phyloP scores from a whole-genome alignment of 2,797 vertebrate species.

The Myotis findleyi region DNA sequence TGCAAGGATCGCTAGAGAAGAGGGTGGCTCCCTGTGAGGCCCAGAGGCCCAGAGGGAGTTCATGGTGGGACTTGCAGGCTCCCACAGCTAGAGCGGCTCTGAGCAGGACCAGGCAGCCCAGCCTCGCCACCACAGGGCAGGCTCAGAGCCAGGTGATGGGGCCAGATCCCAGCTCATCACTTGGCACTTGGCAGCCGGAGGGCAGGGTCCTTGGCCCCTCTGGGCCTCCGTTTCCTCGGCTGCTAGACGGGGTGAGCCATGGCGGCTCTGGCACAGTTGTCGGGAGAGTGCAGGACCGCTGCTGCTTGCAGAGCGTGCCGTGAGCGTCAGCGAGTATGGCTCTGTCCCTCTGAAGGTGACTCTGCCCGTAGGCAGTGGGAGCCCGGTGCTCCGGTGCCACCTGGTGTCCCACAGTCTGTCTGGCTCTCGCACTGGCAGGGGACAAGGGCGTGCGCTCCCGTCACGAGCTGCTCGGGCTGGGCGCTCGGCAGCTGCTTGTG shows the following conservation, averaged over 20 bases:
- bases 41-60: neutral
- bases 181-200: neutral
- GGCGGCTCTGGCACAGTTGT: neutral
- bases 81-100: neutral
- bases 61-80: neutral
- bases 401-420: slow-evolving; percentile 49
- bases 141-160: neutral
- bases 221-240: neutral
- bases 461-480: neutral
- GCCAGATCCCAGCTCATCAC: neutral
- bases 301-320: fast-evolving
- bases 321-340: neutral
- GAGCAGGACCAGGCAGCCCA: neutral
- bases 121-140: too few species aligned
- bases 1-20: neutral
- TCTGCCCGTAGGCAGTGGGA: neutral
- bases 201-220: neutral
- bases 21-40: neutral
- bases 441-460: neutral
- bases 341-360: slow-evolving; percentile 63
- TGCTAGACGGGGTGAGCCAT: neutral
- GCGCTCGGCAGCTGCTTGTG: neutral
- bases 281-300: neutral
- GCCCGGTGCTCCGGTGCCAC: slow-evolving; percentile 51
- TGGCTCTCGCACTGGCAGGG: neutral